phyloP scores from a whole-genome alignment of 2,113 vertebrate genomes.

The Pterocles burchelli region DNA sequence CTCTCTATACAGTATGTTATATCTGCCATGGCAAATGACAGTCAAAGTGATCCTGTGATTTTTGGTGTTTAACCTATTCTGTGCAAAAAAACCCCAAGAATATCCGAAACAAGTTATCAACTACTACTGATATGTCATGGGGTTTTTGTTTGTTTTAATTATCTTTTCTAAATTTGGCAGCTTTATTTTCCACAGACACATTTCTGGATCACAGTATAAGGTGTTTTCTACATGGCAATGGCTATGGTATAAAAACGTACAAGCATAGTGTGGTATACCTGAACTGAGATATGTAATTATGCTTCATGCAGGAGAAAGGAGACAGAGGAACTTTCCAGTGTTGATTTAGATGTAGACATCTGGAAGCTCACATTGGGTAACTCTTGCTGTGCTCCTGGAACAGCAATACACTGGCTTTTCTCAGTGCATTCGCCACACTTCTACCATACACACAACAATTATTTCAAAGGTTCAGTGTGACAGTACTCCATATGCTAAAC shows the following conservation, averaged over 20 bases:
- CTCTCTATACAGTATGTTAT: accelerated
- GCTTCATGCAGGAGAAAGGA: neutral
- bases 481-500: neutral
- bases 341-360: neutral
- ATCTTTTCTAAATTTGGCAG: neutral
- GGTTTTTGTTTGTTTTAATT: neutral
- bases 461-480: neutral
- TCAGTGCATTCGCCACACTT: neutral
- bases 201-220: neutral
- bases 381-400: neutral
- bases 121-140: too few species aligned
- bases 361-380: neutral
- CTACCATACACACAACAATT: neutral
- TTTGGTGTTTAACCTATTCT: neutral
- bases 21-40: neutral
- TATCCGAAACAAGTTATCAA: neutral
- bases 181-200: neutral
- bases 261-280: neutral
- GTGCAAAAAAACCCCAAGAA: neutral
- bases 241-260: neutral
- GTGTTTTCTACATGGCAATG: neutral
- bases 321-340: neutral
- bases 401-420: neutral
- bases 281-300: neutral
- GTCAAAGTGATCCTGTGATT: neutral